Percentiles rank a stretch among this genome's conserved stretches.
phyloP scores from a whole-genome alignment of 2,888 invertebrate genomes.

The Zygaena filipendulae region DNA sequence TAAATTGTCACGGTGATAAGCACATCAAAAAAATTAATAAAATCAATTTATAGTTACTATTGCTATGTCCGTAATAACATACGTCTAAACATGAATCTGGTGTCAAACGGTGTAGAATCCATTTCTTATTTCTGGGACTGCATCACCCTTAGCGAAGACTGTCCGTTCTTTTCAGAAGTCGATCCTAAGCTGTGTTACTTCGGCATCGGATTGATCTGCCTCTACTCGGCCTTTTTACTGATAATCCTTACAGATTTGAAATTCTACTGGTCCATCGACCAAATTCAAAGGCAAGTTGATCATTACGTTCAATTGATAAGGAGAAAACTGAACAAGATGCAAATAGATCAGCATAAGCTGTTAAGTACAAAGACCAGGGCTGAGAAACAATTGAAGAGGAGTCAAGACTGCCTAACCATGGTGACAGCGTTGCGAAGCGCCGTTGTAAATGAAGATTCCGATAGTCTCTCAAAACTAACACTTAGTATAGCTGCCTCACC shows the following conservation, averaged over 20 bases:
- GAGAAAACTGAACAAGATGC: constrained; percentile 35
- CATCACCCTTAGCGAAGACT: constrained; percentile 35
- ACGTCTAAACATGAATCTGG: constrained; percentile 25
- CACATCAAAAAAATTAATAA: no score
- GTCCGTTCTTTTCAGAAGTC: constrained; percentile 31
- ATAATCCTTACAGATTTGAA: constrained; percentile 35
- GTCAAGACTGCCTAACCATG: constrained; percentile 27
- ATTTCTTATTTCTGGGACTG: constrained; percentile 48
- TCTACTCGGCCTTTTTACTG: constrained; percentile 36
- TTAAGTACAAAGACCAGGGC: constrained; percentile 34
- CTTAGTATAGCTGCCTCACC: no score
- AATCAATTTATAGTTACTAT: no score
- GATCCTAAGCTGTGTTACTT: constrained; percentile 43
- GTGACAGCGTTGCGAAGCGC: constrained; percentile 30
- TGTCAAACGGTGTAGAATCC: constrained; percentile 17
- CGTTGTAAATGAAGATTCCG: constrained; percentile 18
- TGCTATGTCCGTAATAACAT: no score
- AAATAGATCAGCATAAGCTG: constrained; percentile 33
- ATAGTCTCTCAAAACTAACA: no score
- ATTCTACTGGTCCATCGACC: constrained; percentile 42
- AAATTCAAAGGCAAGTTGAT: constrained; percentile 33
- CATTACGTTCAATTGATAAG: constrained; percentile 33
- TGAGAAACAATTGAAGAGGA: constrained; percentile 33
- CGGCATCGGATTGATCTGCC: constrained; percentile 25
- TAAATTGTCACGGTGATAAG: no score